phyloP scores from a whole-genome alignment of 2,113 vertebrate species.

The Coptodon rendalli region DNA sequence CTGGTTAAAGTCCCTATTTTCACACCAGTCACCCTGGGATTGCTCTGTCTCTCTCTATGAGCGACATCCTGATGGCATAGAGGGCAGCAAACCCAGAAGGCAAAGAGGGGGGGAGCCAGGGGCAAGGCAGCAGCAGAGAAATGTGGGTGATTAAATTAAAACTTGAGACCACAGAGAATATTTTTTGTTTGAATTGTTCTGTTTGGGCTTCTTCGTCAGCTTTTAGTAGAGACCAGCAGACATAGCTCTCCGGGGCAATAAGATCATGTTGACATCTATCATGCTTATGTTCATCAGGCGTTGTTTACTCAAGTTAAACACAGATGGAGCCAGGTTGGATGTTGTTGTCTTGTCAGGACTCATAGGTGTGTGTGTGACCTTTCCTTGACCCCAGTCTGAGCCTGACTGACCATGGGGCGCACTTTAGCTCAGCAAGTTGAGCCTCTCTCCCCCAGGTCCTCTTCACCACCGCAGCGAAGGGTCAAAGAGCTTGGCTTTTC shows the following conservation, averaged over 20 bases:
- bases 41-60: conserved; percentile 49
- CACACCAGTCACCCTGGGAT: conserved; percentile 41
- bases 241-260: neutral
- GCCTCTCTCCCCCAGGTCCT: conserved; percentile 1
- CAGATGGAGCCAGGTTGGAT: neutral
- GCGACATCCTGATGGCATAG: conserved; percentile 31
- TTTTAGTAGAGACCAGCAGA: neutral
- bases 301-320: conserved; percentile 46
- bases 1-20: conserved; percentile 56
- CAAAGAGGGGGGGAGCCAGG: neutral
- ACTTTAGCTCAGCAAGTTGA: neutral
- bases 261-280: conserved; percentile 22
- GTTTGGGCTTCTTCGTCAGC: neutral
- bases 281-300: conserved; percentile 28
- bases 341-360: conserved; percentile 24
- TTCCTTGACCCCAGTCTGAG: conserved; percentile 1
- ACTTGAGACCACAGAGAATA: neutral
- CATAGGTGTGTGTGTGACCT: conserved; percentile 21
- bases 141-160: conserved; percentile 7
- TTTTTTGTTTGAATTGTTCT: neutral
- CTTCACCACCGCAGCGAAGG: neutral
- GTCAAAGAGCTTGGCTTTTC: conserved; percentile 32
- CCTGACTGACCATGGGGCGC: neutral
- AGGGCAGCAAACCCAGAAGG: neutral
- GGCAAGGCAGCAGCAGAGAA: neutral